Conservation (phyloP, 2,888 invertebrate genomes). For the Thalpophila matura region DNA sequence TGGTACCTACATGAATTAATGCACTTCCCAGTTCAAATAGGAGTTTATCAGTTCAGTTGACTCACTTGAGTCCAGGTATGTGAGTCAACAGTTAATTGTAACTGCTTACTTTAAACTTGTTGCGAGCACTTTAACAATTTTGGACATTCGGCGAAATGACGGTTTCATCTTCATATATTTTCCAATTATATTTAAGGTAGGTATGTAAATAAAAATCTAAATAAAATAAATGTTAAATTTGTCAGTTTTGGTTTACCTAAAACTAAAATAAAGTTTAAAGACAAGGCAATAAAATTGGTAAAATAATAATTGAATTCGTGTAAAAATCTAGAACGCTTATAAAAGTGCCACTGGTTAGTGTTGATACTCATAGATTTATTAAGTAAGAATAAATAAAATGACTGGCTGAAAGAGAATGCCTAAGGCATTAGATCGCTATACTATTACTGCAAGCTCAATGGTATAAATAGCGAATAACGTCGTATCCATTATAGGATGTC, state of each 20-base stretch:
- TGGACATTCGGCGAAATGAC: slow-evolving; percentile 11
- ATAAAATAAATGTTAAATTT: not conserved
- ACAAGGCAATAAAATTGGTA: not conserved
- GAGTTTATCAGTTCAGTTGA: slow-evolving; percentile 57
- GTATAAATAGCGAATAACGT: not conserved
- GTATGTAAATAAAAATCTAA: not conserved
- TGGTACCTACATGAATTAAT: slow-evolving; percentile 46
- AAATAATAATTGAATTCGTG: not conserved
- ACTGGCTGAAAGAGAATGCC: too few relatives aligned
- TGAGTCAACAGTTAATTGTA: slow-evolving; percentile 59
- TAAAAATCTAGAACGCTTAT: too few relatives aligned
- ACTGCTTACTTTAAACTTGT: slow-evolving; percentile 46
- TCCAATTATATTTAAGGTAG: not conserved
- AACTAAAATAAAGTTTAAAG: not conserved
- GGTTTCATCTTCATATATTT: too few relatives aligned
- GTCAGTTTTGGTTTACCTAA: not conserved
- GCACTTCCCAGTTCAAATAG: slow-evolving; percentile 47
- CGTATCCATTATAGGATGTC: not conserved
- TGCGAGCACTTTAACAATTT: slow-evolving; percentile 3
- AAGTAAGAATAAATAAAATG: too few relatives aligned
- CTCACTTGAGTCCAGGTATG: slow-evolving; percentile 52
- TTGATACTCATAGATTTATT: too few relatives aligned
- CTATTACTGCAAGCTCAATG: too few relatives aligned
- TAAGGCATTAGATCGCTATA: too few relatives aligned
- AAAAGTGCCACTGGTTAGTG: too few relatives aligned